A percentile compares a stretch with the other conserved stretches of the same genome.
phyloP scores from a whole-genome alignment of 1,140 invertebrate species.

The Mya arenaria region DNA sequence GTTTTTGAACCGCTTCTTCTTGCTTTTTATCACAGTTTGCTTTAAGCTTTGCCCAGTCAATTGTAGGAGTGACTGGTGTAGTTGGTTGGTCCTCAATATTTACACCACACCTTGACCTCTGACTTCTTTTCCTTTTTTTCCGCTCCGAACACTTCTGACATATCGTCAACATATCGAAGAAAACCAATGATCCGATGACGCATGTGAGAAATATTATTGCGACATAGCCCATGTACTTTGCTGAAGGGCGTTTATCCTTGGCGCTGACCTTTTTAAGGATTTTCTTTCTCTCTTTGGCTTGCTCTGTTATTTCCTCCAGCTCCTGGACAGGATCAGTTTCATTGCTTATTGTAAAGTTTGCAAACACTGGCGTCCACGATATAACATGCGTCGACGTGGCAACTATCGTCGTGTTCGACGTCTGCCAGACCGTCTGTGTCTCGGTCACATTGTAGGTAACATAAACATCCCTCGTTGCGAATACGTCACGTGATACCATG shows the following conservation, averaged over 20 bases:
- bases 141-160: too few relatives aligned
- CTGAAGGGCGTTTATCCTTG: slow-evolving; percentile 39
- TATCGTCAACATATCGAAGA: slow-evolving; percentile 37
- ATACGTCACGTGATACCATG: background rate
- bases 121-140: too few relatives aligned
- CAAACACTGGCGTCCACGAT: background rate
- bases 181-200: slow-evolving; percentile 25
- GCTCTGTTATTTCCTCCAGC: slow-evolving; percentile 22
- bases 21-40: too few relatives aligned
- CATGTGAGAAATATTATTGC: slow-evolving; percentile 16
- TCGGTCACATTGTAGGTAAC: background rate
- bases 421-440: background rate
- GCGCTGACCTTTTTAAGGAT: slow-evolving; percentile 34
- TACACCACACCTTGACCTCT: too few relatives aligned
- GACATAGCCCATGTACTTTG: slow-evolving; percentile 43
- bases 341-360: background rate
- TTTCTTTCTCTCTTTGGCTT: slow-evolving; percentile 21
- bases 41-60: too few relatives aligned
- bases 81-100: too few relatives aligned
- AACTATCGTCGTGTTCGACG: too few relatives aligned
- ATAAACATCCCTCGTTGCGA: slow-evolving; percentile 9
- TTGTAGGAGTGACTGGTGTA: too few relatives aligned
- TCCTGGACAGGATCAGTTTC: slow-evolving; percentile 35
- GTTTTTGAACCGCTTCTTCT: too few relatives aligned
- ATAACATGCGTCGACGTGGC: slow-evolving; percentile 11